Evolutionary conservation across 2,888 invertebrate genomes (phyloP).

Genomic region (Cryptus viduatorius): DNA sequence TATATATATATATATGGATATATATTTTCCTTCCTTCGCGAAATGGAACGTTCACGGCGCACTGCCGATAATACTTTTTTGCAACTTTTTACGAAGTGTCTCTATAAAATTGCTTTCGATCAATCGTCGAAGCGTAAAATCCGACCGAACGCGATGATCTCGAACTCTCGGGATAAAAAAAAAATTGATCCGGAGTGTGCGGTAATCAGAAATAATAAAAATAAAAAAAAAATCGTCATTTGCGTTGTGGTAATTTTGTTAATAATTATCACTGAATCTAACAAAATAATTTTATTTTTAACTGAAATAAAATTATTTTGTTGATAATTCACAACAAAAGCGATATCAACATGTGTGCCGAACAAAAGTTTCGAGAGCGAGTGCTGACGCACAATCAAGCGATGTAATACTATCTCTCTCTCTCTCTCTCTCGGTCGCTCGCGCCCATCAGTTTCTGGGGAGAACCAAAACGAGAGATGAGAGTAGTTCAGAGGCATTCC

Average conservation of each 20-base stretch:
- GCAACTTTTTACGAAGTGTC: conserved; percentile 48
- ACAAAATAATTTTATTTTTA: no score
- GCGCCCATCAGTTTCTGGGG: conserved; percentile 12
- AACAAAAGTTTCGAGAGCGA: conserved; percentile 5
- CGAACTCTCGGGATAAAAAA: conserved; percentile 1
- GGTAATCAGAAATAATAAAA: neutral
- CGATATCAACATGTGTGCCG: neutral
- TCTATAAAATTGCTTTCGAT: conserved; percentile 60
- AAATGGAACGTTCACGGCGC: conserved; percentile 47
- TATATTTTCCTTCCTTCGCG: conserved; percentile 30
- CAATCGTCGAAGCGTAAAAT: conserved; percentile 35
- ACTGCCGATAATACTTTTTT: conserved; percentile 31
- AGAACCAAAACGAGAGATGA: conserved; percentile 28
- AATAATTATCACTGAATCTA: neutral
- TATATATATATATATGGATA: neutral
- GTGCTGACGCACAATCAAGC: conserved; percentile 25
- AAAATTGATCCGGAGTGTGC: neutral
- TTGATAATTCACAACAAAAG: neutral
- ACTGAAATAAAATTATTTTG: neutral
- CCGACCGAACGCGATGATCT: conserved; percentile 2
- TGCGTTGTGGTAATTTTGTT: neutral
- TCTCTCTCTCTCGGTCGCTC: conserved; percentile 2
- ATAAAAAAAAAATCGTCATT: neutral
- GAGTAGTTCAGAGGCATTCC: conserved; percentile 45
- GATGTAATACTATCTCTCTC: conserved; percentile 17